Evolutionary conservation across 2,888 invertebrate genomes (phyloP), one percentile per base, ranked within the genome.

Genomic region (Hydraecia micacea): DNA sequence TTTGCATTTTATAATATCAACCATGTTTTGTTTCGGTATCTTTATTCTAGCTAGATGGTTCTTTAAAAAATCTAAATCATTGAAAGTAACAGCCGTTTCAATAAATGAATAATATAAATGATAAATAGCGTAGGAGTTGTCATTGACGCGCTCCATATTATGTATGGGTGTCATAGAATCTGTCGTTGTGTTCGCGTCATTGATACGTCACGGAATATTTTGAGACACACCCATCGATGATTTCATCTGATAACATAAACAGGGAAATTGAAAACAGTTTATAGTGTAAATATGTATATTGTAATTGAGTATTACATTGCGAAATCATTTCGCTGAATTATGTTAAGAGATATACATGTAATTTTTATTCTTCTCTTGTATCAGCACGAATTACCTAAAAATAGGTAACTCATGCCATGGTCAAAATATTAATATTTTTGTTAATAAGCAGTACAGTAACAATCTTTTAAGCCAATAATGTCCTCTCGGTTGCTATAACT

Each of bases 161-260:
- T 46, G 21, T 46, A 28, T 49, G 18, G 58, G 42, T 73, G 46
- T 73, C 86, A 63, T 63, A 73, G n/a, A 32, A 68, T 55, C 25
- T 76, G n/a, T 52, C 70, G 39, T 60, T 63, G n/a, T 32, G 52
- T 21, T 11, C 28, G 25, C 86, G 71, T 81, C 86, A 83, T 21
- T 65, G 8, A 18, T 55, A 58, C 79, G 70, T 83, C 83, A 86
- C 78, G 86, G 78, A 84, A 86, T 74, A 78, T 86, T 69, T 72
- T 69, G 25, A 46, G 86, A 76, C 85, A 85, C 85, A 80, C 86
- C 86, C 73, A 66, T 76, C 60, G 42, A 68, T 86, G 49, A 67
- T 79, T 73, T 52, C 63, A 73, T 73, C 25, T 32, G 72, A 77
- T 63, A 70, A 85, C 70, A 66, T 85, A 82, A 73, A 82, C 70